These are phyloP conservation scores for Scelioninae gen. 1 DNA, from an alignment of 2,888 invertebrate species.

Conservation along the genomic window DNA sequence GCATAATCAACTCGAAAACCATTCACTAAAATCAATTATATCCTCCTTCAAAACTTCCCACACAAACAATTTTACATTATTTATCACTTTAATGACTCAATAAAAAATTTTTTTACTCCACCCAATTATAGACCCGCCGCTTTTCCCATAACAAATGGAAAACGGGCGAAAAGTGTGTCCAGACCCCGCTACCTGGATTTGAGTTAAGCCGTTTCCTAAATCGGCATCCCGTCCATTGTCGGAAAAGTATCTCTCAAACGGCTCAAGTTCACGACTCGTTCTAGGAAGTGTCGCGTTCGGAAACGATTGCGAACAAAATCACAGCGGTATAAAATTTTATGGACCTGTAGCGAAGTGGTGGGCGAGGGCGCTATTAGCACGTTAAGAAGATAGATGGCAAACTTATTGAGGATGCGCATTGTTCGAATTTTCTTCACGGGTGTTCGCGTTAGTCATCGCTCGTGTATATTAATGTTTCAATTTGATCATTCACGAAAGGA, in stretches of 20 bases:
- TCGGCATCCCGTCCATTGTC: slow-evolving; percentile 12
- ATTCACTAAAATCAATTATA: too few species aligned
- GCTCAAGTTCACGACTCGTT: slow-evolving; percentile 37
- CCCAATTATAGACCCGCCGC: neutral
- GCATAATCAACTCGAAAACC: too few species aligned
- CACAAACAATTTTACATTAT: too few species aligned
- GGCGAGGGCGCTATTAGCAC: slow-evolving; percentile 21
- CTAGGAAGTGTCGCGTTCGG: slow-evolving; percentile 46
- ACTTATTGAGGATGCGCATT: slow-evolving; percentile 40
- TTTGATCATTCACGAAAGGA: slow-evolving; percentile 28
- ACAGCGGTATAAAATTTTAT: slow-evolving; percentile 39
- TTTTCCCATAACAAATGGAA: neutral
- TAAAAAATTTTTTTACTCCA: neutral
- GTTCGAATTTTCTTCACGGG: slow-evolving; percentile 51
- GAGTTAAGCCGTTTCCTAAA: slow-evolving; percentile 36
- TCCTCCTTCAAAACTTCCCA: too few species aligned
- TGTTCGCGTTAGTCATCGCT: slow-evolving; percentile 55
- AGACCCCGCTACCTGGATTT: slow-evolving; percentile 25
- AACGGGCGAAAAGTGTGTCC: neutral
- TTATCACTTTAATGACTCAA: too few species aligned
- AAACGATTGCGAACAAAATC: slow-evolving; percentile 41
- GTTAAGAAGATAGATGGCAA: slow-evolving; percentile 40
- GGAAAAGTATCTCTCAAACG: slow-evolving; percentile 11
- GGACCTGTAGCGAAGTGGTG: slow-evolving; percentile 26
- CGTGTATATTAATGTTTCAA: slow-evolving; percentile 52